Evolutionary conservation across 30 jellyfish, hydroid and myxozoan species (phyloP).

Genomic region (Pelagia noctiluca): DNA sequence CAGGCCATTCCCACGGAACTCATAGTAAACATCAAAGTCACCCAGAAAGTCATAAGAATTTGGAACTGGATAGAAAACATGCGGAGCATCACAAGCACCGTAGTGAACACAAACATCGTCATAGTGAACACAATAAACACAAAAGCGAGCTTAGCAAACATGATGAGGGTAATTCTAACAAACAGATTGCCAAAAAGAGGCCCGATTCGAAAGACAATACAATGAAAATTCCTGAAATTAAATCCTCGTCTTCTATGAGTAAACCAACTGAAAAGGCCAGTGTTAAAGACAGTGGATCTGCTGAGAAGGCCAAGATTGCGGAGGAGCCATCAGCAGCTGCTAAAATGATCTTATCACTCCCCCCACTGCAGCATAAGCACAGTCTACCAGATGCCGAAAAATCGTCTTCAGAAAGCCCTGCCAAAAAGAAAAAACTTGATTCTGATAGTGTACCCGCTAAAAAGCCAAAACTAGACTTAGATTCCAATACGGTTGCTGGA

Average conservation of each 20-base stretch:
- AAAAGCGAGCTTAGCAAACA: slow-evolving; percentile 1
- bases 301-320: no score
- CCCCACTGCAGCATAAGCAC: slow-evolving; percentile 59
- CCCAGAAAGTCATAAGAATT: not conserved
- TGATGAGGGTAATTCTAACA: slow-evolving; percentile 5
- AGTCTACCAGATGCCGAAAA: slow-evolving; percentile 49
- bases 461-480: slow-evolving; percentile 40
- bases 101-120: slow-evolving; percentile 47
- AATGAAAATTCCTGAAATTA: slow-evolving; percentile 19
- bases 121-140: slow-evolving; percentile 35
- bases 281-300: slow-evolving; percentile 15
- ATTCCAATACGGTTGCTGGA: slow-evolving; percentile 11
- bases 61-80: slow-evolving; percentile 39
- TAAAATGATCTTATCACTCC: slow-evolving; percentile 33
- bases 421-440: slow-evolving; percentile 69
- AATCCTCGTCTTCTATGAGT: slow-evolving; percentile 15
- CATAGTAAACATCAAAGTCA: slow-evolving; percentile 47
- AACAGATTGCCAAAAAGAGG: slow-evolving; percentile 1
- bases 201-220: slow-evolving; percentile 21
- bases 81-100: slow-evolving; percentile 68
- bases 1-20: slow-evolving; percentile 10
- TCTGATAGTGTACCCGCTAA: slow-evolving; percentile 14
- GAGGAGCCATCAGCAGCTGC: slow-evolving; percentile 67
- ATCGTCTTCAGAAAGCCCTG: slow-evolving; percentile 71
- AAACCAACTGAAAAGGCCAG: slow-evolving; percentile 31